Evolutionary conservation across 2,113 vertebrate species (phyloP).

Genomic region (Aythya baeri): DNA sequence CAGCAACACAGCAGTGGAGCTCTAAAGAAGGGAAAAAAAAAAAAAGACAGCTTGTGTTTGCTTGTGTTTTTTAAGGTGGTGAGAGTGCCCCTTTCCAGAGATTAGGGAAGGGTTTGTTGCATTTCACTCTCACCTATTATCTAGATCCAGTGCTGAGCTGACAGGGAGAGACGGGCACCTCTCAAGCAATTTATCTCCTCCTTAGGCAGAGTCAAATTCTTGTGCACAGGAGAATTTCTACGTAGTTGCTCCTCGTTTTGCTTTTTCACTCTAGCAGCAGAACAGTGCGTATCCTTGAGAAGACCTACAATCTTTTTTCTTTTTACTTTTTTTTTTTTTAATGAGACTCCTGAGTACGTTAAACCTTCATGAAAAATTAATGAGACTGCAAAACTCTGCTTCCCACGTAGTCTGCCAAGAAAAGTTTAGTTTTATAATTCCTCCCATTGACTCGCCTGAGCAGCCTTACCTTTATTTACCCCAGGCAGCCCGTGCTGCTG

Average conservation of each 20-base stretch:
- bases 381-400: conserved; percentile 51
- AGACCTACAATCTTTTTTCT: neutral
- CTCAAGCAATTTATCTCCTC: neutral
- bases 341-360: conserved; percentile 20
- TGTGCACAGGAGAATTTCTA: neutral
- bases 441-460: neutral
- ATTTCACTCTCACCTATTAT: neutral
- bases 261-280: neutral
- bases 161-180: neutral
- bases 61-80: neutral
- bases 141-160: neutral
- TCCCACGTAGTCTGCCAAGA: conserved; percentile 30
- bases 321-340: neutral
- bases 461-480: neutral
- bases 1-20: neutral
- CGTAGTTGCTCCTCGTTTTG: neutral
- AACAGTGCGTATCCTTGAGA: neutral
- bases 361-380: conserved; percentile 61
- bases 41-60: neutral
- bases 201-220: neutral
- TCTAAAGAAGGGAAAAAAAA: neutral
- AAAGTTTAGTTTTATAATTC: conserved; percentile 16
- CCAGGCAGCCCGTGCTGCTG: neutral
- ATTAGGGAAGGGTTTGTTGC: neutral
- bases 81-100: neutral